These are phyloP conservation scores for Lasioglossum leucozonium DNA, from an alignment of 2,888 invertebrate genomes.

Conservation along the genomic window DNA sequence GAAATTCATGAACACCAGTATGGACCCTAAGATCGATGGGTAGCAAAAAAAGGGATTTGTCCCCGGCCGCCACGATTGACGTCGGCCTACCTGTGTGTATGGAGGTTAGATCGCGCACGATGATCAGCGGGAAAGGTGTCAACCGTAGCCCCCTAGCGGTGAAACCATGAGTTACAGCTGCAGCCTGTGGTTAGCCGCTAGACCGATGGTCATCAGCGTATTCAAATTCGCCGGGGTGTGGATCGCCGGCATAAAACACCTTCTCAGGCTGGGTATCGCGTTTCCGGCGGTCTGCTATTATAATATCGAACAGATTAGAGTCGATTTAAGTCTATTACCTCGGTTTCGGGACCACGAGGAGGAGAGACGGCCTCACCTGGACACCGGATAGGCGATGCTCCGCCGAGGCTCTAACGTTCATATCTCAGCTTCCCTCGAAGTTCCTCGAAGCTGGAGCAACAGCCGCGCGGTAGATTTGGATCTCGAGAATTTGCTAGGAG, in stretches of 20 bases:
- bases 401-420: background rate
- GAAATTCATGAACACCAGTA: no score
- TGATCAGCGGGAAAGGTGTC: background rate
- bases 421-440: background rate
- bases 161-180: background rate
- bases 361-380: background rate
- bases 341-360: background rate
- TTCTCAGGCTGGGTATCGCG: background rate
- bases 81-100: background rate
- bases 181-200: background rate
- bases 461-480: slow-evolving; percentile 11
- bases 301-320: background rate
- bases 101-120: background rate
- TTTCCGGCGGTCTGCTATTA: background rate
- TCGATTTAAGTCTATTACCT: slow-evolving; percentile 1
- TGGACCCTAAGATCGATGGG: no score
- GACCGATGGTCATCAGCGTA: background rate
- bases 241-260: background rate
- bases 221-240: slow-evolving; percentile 1
- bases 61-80: background rate
- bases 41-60: background rate
- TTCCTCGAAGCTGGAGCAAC: background rate
- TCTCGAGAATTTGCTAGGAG: slow-evolving; percentile 12
- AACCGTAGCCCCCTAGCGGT: background rate
- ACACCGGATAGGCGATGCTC: background rate